phyloP scores from a whole-genome alignment of 1,140 invertebrate species.

The Drosophila pseudoananassae region DNA sequence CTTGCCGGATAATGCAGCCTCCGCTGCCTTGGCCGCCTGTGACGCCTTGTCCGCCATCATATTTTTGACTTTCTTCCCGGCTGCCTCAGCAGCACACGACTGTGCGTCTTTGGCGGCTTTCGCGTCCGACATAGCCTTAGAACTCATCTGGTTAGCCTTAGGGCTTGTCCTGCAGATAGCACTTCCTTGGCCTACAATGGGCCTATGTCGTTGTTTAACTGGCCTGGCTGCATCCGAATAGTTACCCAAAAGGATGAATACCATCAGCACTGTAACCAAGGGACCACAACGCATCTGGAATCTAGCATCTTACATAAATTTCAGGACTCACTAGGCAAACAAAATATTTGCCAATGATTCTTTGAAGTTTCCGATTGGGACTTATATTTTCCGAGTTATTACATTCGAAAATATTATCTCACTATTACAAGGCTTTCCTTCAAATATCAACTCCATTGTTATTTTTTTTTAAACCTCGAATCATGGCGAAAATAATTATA shows the following conservation, averaged over 20 bases:
- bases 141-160: slow-evolving; percentile 30
- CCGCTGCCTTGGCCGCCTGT: slow-evolving; percentile 35
- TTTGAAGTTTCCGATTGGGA: neutral
- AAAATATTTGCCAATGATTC: slow-evolving; percentile 5
- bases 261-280: slow-evolving; percentile 19
- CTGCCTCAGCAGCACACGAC: slow-evolving; percentile 1
- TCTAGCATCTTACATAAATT: slow-evolving; percentile 40
- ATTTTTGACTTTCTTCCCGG: slow-evolving; percentile 12
- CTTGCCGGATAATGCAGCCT: slow-evolving; percentile 27
- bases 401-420: neutral
- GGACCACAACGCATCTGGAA: slow-evolving; percentile 40
- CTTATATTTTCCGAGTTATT: neutral
- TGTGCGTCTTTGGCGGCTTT: slow-evolving; percentile 37
- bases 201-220: neutral
- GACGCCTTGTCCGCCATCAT: slow-evolving; percentile 30
- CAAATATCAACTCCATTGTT: neutral
- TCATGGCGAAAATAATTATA: neutral
- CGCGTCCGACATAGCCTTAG: slow-evolving; percentile 17
- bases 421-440: neutral
- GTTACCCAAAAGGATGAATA: slow-evolving; percentile 25
- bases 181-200: neutral
- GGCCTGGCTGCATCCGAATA: neutral
- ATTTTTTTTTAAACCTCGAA: neutral
- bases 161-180: slow-evolving; percentile 12
- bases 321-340: slow-evolving; percentile 1